Conservation (phyloP, 2,797 vertebrate genomes). For the Coregonus ussuriensis region DNA sequence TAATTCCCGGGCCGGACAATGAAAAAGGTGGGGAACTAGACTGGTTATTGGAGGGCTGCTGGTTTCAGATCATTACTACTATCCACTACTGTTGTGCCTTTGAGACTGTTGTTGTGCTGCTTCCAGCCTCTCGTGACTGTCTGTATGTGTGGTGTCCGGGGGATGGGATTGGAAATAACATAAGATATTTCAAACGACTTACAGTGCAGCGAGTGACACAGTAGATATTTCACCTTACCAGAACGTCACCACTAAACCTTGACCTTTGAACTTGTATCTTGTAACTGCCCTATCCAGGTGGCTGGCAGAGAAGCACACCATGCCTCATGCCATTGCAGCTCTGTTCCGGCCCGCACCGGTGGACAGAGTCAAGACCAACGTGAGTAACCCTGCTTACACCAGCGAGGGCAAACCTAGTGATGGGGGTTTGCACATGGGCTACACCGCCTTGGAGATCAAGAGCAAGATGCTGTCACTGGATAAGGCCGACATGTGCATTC, state of each 20-base stretch:
- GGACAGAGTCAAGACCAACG: constrained; percentile 94
- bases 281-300: constrained; percentile 73
- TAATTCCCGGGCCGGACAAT: no score
- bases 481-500: constrained; percentile 94
- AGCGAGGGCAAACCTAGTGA: constrained; percentile 84
- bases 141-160: not conserved
- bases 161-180: not conserved
- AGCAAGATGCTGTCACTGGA: constrained; percentile 98
- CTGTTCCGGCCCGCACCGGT: constrained; percentile 93
- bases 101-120: not conserved
- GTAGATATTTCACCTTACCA: not conserved
- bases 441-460: constrained; percentile 95
- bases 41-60: not conserved
- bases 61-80: not conserved
- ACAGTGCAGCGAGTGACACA: not conserved
- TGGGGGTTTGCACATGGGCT: constrained; percentile 92
- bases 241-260: not conserved
- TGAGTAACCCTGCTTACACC: constrained; percentile 93
- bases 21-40: not conserved
- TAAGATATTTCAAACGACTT: not conserved
- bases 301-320: constrained; percentile 92
- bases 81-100: not conserved
- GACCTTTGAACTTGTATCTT: constrained; percentile 10
- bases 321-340: constrained; percentile 93
- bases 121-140: not conserved